These are phyloP conservation scores for Cebus imitator DNA, from an alignment of 2,113 vertebrate species.

Conservation along the genomic window DNA sequence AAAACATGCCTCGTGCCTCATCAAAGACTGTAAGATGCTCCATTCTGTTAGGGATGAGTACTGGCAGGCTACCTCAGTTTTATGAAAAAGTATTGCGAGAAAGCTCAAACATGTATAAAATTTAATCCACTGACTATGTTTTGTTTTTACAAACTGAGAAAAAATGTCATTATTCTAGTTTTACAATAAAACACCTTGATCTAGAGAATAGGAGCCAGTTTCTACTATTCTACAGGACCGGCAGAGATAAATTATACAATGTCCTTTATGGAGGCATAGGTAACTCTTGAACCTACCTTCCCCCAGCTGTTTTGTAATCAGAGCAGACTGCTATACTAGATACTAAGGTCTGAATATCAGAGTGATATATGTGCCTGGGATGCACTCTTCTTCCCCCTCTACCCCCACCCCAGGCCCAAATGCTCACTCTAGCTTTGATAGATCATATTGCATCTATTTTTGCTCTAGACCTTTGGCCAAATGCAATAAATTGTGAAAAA, in stretches of 20 bases:
- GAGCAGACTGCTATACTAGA: neutral
- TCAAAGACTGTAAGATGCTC: rapidly evolving
- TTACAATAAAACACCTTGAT: neutral
- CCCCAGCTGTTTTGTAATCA: neutral
- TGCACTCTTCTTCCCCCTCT: rapidly evolving
- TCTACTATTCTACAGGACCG: neutral
- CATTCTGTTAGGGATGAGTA: neutral
- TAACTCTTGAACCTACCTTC: neutral
- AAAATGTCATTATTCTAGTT: neutral
- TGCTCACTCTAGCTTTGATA: neutral
- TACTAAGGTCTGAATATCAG: neutral
- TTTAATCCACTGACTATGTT: neutral
- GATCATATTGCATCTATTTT: neutral
- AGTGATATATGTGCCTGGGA: neutral
- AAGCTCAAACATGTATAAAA: neutral
- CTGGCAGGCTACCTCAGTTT: neutral
- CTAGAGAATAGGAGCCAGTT: neutral
- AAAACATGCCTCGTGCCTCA: rapidly evolving
- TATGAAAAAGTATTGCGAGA: neutral
- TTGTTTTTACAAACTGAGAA: neutral
- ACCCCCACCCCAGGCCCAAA: too few species aligned
- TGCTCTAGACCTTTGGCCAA: neutral
- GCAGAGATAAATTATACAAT: neutral
- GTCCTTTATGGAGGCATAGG: neutral
- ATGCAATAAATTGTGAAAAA: neutral